phyloP scores from a whole-genome alignment of 2,888 invertebrate species.

The Stenichneumon culpator region DNA sequence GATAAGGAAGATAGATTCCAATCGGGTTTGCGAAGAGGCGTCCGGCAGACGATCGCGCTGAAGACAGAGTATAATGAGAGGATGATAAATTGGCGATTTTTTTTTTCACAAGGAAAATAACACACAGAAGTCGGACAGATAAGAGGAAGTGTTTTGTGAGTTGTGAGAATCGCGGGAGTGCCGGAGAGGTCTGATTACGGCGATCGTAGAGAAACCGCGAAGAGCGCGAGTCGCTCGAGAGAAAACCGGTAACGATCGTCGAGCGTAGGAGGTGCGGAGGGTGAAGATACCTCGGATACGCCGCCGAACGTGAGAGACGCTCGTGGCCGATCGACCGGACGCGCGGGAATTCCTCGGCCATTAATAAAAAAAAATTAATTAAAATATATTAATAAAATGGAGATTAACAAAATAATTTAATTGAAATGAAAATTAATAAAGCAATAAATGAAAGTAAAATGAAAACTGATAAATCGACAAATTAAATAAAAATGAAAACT shows the following conservation, averaged over 20 bases:
- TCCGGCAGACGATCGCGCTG: neutral
- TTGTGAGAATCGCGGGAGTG: neutral
- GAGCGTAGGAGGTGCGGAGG: neutral
- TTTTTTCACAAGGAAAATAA: constrained; percentile 2
- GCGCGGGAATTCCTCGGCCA: neutral
- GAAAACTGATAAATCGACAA: too few relatives aligned
- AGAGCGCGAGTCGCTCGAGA: neutral
- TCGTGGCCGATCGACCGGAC: neutral
- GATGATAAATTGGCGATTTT: neutral
- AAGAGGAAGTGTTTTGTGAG: constrained; percentile 13
- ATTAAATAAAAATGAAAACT: too few relatives aligned
- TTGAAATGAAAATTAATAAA: too few relatives aligned
- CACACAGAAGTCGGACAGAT: neutral
- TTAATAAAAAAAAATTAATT: too few relatives aligned
- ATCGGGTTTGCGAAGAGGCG: neutral
- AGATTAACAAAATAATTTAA: neutral
- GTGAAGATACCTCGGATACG: neutral
- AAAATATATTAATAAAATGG: neutral
- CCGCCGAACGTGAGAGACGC: neutral
- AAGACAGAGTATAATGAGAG: neutral
- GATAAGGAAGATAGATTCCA: neutral
- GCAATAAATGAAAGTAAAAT: too few relatives aligned
- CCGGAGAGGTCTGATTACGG: neutral
- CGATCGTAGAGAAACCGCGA: neutral
- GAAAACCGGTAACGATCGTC: constrained; percentile 14